Conservation (phyloP, 2,113 vertebrate genomes). For the Oncorhynchus kisutch region DNA sequence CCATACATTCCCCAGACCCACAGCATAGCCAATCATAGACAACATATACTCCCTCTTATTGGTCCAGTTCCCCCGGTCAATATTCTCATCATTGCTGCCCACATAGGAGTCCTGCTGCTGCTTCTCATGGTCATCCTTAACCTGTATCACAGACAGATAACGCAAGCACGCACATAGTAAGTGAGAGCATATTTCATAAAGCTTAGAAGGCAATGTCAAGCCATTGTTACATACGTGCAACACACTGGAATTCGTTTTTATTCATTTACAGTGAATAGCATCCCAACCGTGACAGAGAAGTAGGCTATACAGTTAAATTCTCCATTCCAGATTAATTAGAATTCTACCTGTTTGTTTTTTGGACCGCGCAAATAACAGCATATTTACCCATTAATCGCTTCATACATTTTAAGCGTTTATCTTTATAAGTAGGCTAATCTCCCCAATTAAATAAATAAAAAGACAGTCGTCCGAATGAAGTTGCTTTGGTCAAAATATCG, state of each 20-base stretch:
- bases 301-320: background rate
- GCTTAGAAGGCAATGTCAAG: background rate
- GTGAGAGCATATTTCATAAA: background rate
- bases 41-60: constrained; percentile 90
- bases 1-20: constrained; percentile 95
- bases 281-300: no score
- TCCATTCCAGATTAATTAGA: background rate
- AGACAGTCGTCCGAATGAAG: background rate
- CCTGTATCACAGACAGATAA: constrained; percentile 16
- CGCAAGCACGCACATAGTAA: background rate
- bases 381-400: background rate
- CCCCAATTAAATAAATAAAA: background rate
- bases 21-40: constrained; percentile 92
- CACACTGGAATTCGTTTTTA: background rate
- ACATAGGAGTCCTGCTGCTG: constrained; percentile 49
- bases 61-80: constrained; percentile 88
- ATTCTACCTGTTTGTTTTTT: no score
- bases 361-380: no score
- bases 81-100: constrained; percentile 68
- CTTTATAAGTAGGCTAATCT: background rate
- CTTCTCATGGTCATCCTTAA: constrained; percentile 44
- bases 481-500: no score
- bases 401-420: background rate
- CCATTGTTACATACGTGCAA: background rate
- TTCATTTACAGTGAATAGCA: background rate